These are phyloP conservation scores for Lepus timidus DNA, from an alignment of 2,113 vertebrate species.

Conservation along the genomic window DNA sequence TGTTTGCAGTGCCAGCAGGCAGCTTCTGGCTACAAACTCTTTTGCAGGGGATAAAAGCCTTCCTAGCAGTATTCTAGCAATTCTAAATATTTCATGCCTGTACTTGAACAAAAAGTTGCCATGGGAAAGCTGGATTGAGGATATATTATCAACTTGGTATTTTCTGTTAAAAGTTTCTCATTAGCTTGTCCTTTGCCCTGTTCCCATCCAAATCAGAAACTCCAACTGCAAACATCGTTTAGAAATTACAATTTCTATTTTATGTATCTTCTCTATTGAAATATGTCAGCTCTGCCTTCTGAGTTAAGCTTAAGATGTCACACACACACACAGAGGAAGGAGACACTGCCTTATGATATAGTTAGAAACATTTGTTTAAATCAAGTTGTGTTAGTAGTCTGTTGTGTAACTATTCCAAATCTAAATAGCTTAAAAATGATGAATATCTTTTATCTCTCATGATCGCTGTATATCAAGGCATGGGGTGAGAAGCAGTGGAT, in stretches of 20 bases:
- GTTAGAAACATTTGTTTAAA: slow-evolving; percentile 41
- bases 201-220: slow-evolving; percentile 4
- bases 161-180: slow-evolving; percentile 66
- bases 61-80: slow-evolving; percentile 69
- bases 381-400: slow-evolving; percentile 15
- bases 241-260: slow-evolving; percentile 19
- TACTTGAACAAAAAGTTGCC: slow-evolving; percentile 69
- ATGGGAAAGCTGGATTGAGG: slow-evolving; percentile 49
- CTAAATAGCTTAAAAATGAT: slow-evolving; percentile 6
- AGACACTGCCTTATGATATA: not conserved
- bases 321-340: not conserved
- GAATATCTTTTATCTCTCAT: not conserved
- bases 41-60: slow-evolving; percentile 82
- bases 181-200: slow-evolving; percentile 51
- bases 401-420: not conserved
- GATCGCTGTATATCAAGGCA: not conserved
- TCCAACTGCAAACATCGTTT: slow-evolving; percentile 13
- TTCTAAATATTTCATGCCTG: slow-evolving; percentile 83
- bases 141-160: slow-evolving; percentile 27
- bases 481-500: not conserved
- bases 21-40: slow-evolving; percentile 79
- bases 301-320: not conserved
- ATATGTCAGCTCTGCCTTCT: slow-evolving; percentile 35
- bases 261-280: not conserved
- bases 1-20: slow-evolving; percentile 75